Base-by-base conservation (phyloP, 37 sponge, comb jelly and placozoan genomes). In the Theonella swinhoei region DNA sequence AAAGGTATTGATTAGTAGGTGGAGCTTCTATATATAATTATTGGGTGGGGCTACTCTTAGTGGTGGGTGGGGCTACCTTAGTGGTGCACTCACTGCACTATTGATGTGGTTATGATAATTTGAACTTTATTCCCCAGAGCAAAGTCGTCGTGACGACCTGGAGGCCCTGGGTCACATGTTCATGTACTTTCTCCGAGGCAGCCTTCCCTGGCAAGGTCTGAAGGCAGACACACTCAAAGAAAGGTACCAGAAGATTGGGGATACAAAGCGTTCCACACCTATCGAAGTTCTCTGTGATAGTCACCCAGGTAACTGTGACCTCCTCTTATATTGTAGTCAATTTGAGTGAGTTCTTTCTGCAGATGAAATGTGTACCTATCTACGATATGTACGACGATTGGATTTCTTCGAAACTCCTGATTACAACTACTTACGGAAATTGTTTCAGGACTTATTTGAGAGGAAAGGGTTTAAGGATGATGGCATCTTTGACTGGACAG, bases 101-200 rank as follows among this genome's bases (percentile, higher is more conserved):
- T n/a, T n/a, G n/a, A n/a, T n/a, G n/a, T n/a, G n/a, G n/a, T 32
- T 7, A 25, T 67, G 32, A 67, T 32, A 25, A 28, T 38, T 1
- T 43, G 25, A 5, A n/a, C 4, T 5, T n/a, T 71, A 31, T 35
- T 38, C 38, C 70, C 7, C 81, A 93, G 99, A 98, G 72, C 99
- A 98, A 88, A 98, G 99, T 87, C 82, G 99, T 32, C 84, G 99
- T 65, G 99, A 98, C 77, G 99, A 98, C 65, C 72, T 98, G 76
- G 99, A 98, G 73, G 99, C 99, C 42, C 75, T 98, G 28, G 99
- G 99, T 11, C 97, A 98, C 89, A 98, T 98, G 99, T 98, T 98
- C 77, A 92, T 98, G 97, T 98, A 98, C 79, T 98, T 98, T 64
- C 77, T 98, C 40, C 85, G 99, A 69, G 99, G 99, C 0, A 96